Evolutionary conservation across 2,797 vertebrate species (phyloP), one percentile per base, ranked within the genome.

Genomic region (Momotus momota): DNA sequence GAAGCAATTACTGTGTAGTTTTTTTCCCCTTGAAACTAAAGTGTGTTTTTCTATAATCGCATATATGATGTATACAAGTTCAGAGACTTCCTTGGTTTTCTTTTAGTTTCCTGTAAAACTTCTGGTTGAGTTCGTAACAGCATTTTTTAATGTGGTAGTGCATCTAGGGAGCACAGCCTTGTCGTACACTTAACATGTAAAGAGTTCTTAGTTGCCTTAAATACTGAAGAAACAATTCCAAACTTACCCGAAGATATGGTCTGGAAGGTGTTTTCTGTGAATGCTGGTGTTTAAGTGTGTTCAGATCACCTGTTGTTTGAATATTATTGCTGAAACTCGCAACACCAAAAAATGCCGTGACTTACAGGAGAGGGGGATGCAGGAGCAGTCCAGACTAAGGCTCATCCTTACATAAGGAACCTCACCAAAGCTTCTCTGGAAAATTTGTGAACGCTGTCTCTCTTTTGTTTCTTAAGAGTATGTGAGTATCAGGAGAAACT

Each of bases 171-270:
- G 11, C 23, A 22, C 12, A 46, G 5, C 14, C 6, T 15, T 69
- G 3, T 71, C 2, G 0, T 65, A 13, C 20, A 8, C 45, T 52
- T 6, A 18, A 0, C 7, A 10, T 54, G 58, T 69, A 29, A 52
- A 75, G 75, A 48, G 8, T 26, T 54, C 8, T 74, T 35, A 19
- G 2, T 54, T 81, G 7, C 17, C 26, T 79, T 69, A 69, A 26
- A 15, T 43, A 54, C 33, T 41, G 38, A 75, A 65, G 25, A 70
- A 84, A 33, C 7, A 27, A 46, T 75, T 84, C 11, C 3, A 31
- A 40, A 21, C 72, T 84, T 79, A 58, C 4, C 16, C 25, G 26
- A 31, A 79, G 31, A 25, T 55, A 8, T 51, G 25, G 11, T 64
- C 26, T 62, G 49, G 64, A 90, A 81, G 48, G 31, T 15, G 11